Base-by-base conservation (phyloP, 2,113 vertebrate species). In the Recurvirostra avosetta region DNA sequence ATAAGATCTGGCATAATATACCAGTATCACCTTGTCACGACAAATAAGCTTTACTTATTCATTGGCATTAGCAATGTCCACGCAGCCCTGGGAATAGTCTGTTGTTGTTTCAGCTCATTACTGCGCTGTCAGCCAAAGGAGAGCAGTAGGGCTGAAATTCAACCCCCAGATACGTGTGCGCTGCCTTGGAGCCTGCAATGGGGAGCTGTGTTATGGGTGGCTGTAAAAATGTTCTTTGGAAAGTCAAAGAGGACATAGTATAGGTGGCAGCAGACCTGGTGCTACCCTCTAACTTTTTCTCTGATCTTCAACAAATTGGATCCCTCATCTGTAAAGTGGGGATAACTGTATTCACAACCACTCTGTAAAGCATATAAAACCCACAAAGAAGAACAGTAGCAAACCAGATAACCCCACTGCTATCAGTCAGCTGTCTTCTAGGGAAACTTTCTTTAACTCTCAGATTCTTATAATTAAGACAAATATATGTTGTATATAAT, bases 11-110 rank as follows among this genome's bases (percentile, higher is more conserved):
- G 36, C 8, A 2, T 74, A 93, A 86, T 55, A 67, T 18, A 90
- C 38, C 84, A 85, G n/a, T 53, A 89, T 43, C 62, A 76, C 74
- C 83, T 82, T 94, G 86, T 88, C 80, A 68, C 4, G 23, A 95
- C 84, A 95, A 93, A 71, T 80, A 76, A 85, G 22, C 75, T 95
- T 90, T 86, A 70, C n/a, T 89, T 84, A 88, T 45, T 88, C 62
- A 21, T 26, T 66, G 52, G 40, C 55, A 66, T 78, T 86, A 87
- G 56, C 47, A 65, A 66, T 59, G 76, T 87, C 85, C 56, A 72
- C 1, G 4, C 41, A 79, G 88, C 34, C 71, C 38, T n/a, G 58
- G 45, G 71, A 88, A 80, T 5, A 76, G 45, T 1, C 3, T 56
- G 61, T 7, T 49, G 82, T 43, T 82, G 41, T 77, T 96, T 86